Conservation (phyloP, 64 coral and sea anemone genomes). For the Dendronephthya gigantea region DNA sequence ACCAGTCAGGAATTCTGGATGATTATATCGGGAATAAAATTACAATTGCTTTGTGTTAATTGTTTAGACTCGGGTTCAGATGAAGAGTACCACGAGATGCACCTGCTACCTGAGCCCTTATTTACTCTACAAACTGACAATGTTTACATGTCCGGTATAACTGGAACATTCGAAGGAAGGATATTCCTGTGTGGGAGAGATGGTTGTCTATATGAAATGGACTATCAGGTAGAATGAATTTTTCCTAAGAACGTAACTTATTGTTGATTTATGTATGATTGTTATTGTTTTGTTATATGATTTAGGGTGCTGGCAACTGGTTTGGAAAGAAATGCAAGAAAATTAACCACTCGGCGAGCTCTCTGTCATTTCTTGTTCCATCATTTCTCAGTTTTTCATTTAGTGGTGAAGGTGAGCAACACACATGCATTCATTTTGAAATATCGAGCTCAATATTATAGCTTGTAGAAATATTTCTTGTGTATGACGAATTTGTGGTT, state of each 20-base stretch:
- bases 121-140: slow-evolving; percentile 88
- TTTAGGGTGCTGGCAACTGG: slow-evolving; percentile 71
- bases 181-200: slow-evolving; percentile 86
- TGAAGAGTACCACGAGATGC: slow-evolving; percentile 73
- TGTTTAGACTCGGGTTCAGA: background rate
- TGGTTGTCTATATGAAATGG: slow-evolving; percentile 84
- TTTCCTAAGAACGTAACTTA: no score
- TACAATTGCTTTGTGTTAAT: background rate
- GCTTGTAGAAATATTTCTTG: no score
- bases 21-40: no score
- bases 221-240: slow-evolving; percentile 78
- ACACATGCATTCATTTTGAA: background rate
- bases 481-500: no score
- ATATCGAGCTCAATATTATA: no score
- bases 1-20: no score
- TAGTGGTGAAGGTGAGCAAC: slow-evolving; percentile 67
- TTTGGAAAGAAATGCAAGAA: slow-evolving; percentile 92
- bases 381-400: slow-evolving; percentile 79
- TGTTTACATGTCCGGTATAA: slow-evolving; percentile 68
- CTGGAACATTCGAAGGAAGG: slow-evolving; percentile 55
- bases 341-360: slow-evolving; percentile 83
- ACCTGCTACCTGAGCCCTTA: slow-evolving; percentile 85
- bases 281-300: no score
- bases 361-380: slow-evolving; percentile 70
- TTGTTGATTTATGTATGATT: no score